Conservation (phyloP, 2,797 vertebrate genomes). For the Danio jaintianensis region DNA sequence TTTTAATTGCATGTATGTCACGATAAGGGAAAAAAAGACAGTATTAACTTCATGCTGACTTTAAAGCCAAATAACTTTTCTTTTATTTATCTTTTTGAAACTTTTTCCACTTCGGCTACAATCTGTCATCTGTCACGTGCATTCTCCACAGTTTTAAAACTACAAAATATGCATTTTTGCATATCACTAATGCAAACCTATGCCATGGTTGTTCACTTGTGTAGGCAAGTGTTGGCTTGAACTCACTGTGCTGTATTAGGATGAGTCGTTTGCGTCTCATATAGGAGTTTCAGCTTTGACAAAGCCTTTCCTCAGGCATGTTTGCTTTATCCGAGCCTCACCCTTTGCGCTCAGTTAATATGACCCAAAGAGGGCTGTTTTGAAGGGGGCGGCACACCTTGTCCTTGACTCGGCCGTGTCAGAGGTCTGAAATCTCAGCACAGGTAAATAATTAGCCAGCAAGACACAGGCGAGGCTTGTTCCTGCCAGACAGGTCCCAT, state of each 20-base stretch:
- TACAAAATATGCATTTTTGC: neutral
- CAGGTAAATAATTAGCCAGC: slow-evolving; percentile 61
- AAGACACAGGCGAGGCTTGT: slow-evolving; percentile 12
- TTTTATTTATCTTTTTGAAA: too few species aligned
- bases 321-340: slow-evolving; percentile 51
- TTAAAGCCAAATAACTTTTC: too few species aligned
- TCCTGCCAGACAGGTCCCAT: slow-evolving; percentile 34
- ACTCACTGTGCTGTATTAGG: neutral
- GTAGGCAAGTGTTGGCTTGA: slow-evolving; percentile 16
- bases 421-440: slow-evolving; percentile 36
- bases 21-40: too few species aligned
- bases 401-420: slow-evolving; percentile 39
- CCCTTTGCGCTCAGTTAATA: slow-evolving; percentile 38
- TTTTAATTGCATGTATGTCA: too few species aligned
- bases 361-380: slow-evolving; percentile 10
- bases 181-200: neutral
- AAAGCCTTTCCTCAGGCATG: slow-evolving; percentile 34
- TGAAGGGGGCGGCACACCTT: slow-evolving; percentile 25
- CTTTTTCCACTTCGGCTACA: too few species aligned
- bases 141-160: too few species aligned
- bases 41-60: too few species aligned
- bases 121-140: too few species aligned
- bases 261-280: neutral
- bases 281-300: slow-evolving; percentile 11
- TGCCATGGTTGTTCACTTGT: neutral